phyloP scores from a whole-genome alignment of 2,888 invertebrate species.

The Mesorhabditis belari region DNA sequence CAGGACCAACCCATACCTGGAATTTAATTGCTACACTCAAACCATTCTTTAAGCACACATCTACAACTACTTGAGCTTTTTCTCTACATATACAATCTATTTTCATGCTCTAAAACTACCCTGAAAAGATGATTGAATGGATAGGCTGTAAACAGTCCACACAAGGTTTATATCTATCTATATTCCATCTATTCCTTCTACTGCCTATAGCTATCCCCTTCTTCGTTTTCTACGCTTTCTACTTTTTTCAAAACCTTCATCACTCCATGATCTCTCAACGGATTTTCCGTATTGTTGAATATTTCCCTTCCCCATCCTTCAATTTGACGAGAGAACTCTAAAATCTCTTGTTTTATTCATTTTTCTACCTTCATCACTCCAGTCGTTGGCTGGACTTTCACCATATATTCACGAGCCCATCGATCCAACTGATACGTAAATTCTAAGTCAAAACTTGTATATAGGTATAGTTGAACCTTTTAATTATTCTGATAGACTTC shows the following conservation, averaged over 20 bases:
- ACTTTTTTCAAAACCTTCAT: constrained; percentile 3
- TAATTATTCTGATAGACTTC: no score
- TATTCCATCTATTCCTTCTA: no score
- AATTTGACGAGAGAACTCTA: constrained; percentile 20
- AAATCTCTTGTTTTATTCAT: neutral
- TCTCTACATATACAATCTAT: no score
- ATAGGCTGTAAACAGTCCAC: no score
- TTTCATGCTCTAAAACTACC: no score
- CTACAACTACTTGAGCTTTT: neutral
- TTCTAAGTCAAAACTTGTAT: no score
- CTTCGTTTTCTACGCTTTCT: no score
- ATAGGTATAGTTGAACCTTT: no score
- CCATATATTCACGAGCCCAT: neutral
- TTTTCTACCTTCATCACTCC: neutral
- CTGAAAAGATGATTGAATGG: no score
- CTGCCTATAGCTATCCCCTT: no score
- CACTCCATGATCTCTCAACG: constrained; percentile 2
- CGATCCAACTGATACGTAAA: neutral
- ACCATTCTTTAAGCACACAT: neutral
- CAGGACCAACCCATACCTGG: constrained; percentile 30
- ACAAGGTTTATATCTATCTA: no score
- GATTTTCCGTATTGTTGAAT: constrained; percentile 3
- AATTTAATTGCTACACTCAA: no score
- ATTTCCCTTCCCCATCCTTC: constrained; percentile 13
- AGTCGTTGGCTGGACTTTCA: neutral